Percentiles rank a stretch among this genome's conserved stretches.
Evolutionary conservation across 30 jellyfish, hydroid and myxozoan genomes (phyloP).

Genomic region (Pseudorhiza aurosa): DNA sequence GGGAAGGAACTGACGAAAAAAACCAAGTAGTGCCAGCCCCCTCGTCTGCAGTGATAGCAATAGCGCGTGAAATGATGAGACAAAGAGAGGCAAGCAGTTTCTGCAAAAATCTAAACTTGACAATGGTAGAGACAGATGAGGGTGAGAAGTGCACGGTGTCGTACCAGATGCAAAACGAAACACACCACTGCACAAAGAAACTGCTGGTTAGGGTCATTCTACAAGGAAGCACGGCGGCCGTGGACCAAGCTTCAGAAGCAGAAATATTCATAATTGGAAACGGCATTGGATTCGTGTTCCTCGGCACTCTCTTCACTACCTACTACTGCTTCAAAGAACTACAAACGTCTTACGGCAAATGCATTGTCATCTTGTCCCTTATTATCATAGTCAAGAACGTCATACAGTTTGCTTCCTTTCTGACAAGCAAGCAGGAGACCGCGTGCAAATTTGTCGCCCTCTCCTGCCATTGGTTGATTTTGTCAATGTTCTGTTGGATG

Average conservation of each 20-base stretch:
- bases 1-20: neutral
- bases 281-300: conserved; percentile 10
- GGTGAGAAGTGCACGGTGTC: conserved; percentile 12
- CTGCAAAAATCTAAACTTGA: conserved; percentile 29
- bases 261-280: conserved; percentile 15
- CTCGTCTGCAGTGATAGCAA: conserved; percentile 16
- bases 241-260: neutral
- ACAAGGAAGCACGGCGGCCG: neutral
- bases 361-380: conserved; percentile 35
- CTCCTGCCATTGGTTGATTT: conserved; percentile 27
- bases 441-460: conserved; percentile 33
- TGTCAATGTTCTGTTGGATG: conserved; percentile 53
- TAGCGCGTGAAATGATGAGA: neutral
- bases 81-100: neutral
- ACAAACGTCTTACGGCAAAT: conserved; percentile 56
- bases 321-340: conserved; percentile 36
- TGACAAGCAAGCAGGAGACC: neutral
- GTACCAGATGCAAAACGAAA: neutral
- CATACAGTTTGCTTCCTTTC: neutral
- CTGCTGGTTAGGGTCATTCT: neutral
- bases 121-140: neutral
- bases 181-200: conserved; percentile 3
- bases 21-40: conserved; percentile 35
- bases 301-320: conserved; percentile 19
- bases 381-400: conserved; percentile 9